Evolutionary conservation across 2,888 invertebrate genomes (phyloP).

Genomic region (Dryomyza anilis): DNA sequence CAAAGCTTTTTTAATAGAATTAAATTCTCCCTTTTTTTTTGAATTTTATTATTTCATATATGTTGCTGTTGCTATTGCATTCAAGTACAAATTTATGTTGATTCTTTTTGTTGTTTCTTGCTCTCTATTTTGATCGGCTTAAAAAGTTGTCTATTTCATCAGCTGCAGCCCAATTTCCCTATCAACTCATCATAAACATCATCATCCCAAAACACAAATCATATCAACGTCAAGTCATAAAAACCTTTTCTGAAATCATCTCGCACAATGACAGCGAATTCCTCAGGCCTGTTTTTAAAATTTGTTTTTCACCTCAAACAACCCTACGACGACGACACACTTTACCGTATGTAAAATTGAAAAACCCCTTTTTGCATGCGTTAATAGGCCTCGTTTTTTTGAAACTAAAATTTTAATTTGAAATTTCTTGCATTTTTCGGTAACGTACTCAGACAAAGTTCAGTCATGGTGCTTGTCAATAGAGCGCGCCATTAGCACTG

Average conservation of each 20-base stretch:
- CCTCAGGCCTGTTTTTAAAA: no score
- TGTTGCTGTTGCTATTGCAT: no score
- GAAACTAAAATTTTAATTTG: conserved; percentile 10
- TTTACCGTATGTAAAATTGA: neutral
- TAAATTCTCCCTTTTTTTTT: no score
- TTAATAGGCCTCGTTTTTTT: neutral
- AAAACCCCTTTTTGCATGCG: no score
- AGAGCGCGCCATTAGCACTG: neutral
- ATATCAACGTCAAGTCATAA: neutral
- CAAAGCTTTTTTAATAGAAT: neutral
- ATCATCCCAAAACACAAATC: neutral
- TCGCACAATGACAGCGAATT: no score
- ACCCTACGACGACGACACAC: no score
- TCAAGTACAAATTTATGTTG: no score
- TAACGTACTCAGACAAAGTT: neutral
- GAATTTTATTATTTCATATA: no score
- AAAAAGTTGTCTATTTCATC: neutral
- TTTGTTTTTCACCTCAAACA: neutral
- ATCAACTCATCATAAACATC: neutral
- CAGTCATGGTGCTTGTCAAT: no score
- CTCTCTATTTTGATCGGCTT: neutral
- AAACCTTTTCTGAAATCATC: no score
- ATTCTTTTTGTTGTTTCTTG: neutral
- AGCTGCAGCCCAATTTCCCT: neutral
- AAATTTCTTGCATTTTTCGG: neutral